A percentile compares a stretch with the other conserved stretches of the same genome.
Evolutionary conservation across 2,797 vertebrate species (phyloP).

Genomic region (Helostoma temminkii): DNA sequence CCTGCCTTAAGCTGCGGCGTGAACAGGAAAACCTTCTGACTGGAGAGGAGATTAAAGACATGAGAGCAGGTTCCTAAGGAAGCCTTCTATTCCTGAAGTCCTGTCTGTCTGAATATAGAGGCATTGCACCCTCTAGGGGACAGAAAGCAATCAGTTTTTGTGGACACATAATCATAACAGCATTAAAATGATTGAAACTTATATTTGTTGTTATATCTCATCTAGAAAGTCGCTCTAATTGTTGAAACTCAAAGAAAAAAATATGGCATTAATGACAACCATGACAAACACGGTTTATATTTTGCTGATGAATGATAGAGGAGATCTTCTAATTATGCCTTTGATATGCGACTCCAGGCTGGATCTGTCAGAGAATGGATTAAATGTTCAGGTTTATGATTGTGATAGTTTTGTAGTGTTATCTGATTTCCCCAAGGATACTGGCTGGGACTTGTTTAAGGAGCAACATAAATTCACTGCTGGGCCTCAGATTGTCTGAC

Average conservation of each 20-base stretch:
- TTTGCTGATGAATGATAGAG: conserved; percentile 21
- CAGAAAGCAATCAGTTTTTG: too few species aligned
- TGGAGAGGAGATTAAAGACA: conserved; percentile 64
- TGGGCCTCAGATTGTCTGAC: conserved; percentile 24
- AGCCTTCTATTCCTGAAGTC: neutral
- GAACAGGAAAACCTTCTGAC: conserved; percentile 79
- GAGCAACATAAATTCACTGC: conserved; percentile 32
- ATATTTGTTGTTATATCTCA: neutral
- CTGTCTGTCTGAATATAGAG: neutral
- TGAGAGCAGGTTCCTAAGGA: conserved; percentile 62
- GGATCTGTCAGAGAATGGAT: conserved; percentile 14
- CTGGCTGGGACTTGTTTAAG: conserved; percentile 15
- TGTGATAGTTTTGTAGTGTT: conserved; percentile 39
- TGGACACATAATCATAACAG: neutral
- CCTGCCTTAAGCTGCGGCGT: conserved; percentile 62
- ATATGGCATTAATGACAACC: conserved; percentile 40
- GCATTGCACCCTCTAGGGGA: conserved; percentile 61
- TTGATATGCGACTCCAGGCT: conserved; percentile 39
- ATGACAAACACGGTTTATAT: conserved; percentile 50
- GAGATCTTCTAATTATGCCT: conserved; percentile 13
- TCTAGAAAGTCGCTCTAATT: too few species aligned
- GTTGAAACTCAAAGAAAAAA: neutral
- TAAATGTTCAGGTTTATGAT: conserved; percentile 25
- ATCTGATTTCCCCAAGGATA: conserved; percentile 49
- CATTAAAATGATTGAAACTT: neutral